These are phyloP conservation scores for Rhimphoctona megacephalus DNA, from an alignment of 2,888 invertebrate genomes.

Conservation along the genomic window DNA sequence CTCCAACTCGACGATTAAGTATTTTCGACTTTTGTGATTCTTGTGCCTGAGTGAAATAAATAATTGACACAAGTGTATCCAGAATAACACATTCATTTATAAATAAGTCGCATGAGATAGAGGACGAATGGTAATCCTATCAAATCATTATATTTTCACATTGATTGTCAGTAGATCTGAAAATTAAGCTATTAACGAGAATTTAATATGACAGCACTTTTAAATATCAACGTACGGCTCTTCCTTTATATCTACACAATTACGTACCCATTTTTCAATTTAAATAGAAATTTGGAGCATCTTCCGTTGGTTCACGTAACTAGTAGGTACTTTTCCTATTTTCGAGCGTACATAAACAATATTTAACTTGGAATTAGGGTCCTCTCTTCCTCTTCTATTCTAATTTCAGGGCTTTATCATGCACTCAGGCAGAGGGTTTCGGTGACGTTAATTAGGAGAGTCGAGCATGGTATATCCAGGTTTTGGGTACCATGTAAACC, in stretches of 20 bases:
- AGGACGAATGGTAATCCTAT: not conserved
- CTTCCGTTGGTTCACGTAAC: conserved; percentile 24
- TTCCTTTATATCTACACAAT: not conserved
- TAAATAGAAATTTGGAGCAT: not conserved
- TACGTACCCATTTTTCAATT: not conserved
- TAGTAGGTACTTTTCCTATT: conserved; percentile 9
- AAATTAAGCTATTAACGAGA: not conserved
- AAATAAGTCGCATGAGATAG: not conserved
- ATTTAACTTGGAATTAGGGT: conserved; percentile 77
- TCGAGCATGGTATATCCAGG: conserved; percentile 41
- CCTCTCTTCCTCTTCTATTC: conserved; percentile 72
- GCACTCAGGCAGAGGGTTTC: conserved; percentile 58
- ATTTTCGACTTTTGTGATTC: not conserved
- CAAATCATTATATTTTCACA: not conserved
- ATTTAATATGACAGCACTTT: not conserved
- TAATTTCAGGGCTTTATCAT: conserved; percentile 79
- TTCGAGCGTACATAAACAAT: conserved; percentile 73
- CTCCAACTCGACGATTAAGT: not conserved
- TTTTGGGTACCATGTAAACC: conserved; percentile 66
- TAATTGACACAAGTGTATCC: not conserved
- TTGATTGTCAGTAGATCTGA: not conserved
- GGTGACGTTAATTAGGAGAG: conserved; percentile 63
- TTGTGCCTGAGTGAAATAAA: not conserved
- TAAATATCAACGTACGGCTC: not conserved
- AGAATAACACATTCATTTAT: not conserved